phyloP scores from a whole-genome alignment of 1,140 invertebrate genomes.

The Apocrypta bakeri region DNA sequence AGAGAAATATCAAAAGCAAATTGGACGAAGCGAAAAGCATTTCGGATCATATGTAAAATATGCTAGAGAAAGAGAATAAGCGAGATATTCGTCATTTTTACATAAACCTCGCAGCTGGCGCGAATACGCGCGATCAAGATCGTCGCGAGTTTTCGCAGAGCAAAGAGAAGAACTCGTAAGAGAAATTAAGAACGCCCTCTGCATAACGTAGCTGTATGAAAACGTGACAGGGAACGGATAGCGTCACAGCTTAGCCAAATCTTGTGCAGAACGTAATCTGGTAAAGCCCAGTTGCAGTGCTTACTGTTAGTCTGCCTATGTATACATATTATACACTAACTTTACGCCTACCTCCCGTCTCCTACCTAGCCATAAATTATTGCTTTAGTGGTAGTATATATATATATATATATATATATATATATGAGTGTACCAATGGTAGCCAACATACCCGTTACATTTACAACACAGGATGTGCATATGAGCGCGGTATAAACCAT shows the following conservation, averaged over 20 bases:
- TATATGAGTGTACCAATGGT: neutral
- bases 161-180: neutral
- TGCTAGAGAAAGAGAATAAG: neutral
- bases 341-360: too few species aligned
- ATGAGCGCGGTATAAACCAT: neutral
- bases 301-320: too few species aligned
- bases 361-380: neutral
- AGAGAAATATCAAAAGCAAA: neutral
- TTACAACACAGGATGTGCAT: neutral
- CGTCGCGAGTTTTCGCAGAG: neutral
- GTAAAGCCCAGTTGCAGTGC: too few species aligned
- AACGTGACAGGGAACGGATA: neutral
- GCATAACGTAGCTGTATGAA: neutral
- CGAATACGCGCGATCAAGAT: too few species aligned
- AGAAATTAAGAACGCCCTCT: constrained; percentile 20
- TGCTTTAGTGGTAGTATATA: neutral
- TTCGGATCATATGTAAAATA: neutral
- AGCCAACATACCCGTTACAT: neutral
- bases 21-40: neutral
- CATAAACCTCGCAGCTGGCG: neutral
- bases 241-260: constrained; percentile 7
- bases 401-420: too few species aligned
- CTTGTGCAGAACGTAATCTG: neutral
- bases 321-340: neutral
- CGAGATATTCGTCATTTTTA: neutral